Evolutionary conservation across 2,113 vertebrate genomes (phyloP).

Genomic region (Gallinago undulata): DNA sequence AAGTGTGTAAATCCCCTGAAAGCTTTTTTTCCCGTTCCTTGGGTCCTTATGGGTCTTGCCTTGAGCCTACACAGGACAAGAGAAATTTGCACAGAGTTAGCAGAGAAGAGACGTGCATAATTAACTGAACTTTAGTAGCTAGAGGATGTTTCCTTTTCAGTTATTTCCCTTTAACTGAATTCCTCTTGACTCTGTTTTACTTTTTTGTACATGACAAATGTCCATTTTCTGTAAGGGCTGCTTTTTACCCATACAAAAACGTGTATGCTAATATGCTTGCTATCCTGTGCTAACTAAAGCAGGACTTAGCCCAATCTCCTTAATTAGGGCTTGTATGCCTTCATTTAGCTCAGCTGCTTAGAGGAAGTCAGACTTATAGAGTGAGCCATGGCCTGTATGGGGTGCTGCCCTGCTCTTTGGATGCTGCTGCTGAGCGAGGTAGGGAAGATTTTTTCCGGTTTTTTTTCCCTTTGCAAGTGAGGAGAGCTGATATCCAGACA

Average conservation of each 20-base stretch:
- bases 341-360: background rate
- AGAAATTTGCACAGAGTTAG: background rate
- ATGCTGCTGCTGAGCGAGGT: background rate
- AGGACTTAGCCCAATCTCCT: background rate
- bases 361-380: background rate
- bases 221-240: background rate
- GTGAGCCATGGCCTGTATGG: accelerated
- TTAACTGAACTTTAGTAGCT: background rate
- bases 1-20: accelerated
- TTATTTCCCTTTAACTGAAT: background rate
- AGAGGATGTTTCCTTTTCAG: background rate
- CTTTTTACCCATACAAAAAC: background rate
- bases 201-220: background rate
- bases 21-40: background rate
- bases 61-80: background rate
- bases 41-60: background rate
- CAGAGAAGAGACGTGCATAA: background rate
- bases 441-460: background rate
- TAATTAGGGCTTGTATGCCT: background rate
- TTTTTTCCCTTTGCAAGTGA: background rate
- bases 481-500: background rate
- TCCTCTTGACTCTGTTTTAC: background rate
- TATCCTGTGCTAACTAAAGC: background rate
- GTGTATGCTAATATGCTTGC: background rate
- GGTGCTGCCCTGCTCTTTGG: background rate